Evolutionary conservation across 2,797 vertebrate genomes (phyloP).

Genomic region (Antennarius maculatus): DNA sequence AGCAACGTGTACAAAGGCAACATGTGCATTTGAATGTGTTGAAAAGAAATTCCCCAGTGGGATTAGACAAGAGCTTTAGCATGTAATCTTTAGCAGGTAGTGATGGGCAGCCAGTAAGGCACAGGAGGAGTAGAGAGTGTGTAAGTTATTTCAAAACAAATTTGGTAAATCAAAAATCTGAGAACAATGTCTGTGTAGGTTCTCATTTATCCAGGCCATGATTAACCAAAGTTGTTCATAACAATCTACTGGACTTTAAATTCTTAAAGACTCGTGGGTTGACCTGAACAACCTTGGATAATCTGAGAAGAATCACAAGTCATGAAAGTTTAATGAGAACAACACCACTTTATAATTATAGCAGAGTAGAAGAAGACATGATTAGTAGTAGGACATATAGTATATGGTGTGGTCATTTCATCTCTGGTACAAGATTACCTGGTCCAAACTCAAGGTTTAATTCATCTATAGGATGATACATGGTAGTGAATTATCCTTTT

Average conservation of each 20-base stretch:
- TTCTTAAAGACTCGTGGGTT: too few species aligned
- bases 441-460: background rate
- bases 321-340: background rate
- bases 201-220: too few species aligned
- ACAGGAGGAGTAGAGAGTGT: background rate
- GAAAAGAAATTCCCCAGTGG: constrained; percentile 15
- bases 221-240: too few species aligned
- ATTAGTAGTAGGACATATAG: background rate
- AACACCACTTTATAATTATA: background rate
- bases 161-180: constrained; percentile 1
- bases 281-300: too few species aligned
- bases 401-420: background rate
- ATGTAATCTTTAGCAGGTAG: constrained; percentile 36
- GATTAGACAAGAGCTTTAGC: constrained; percentile 39
- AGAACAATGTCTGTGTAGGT: background rate
- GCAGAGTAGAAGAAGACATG: background rate
- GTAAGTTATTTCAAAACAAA: too few species aligned
- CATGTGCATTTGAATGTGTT: constrained; percentile 41
- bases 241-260: too few species aligned
- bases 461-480: background rate
- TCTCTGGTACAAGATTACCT: background rate
- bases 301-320: background rate
- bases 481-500: background rate
- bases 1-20: constrained; percentile 46
- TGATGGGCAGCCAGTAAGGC: constrained; percentile 30